These are phyloP conservation scores for Paguma larvata DNA, from an alignment of 2,797 vertebrate genomes.

Conservation along the genomic window DNA sequence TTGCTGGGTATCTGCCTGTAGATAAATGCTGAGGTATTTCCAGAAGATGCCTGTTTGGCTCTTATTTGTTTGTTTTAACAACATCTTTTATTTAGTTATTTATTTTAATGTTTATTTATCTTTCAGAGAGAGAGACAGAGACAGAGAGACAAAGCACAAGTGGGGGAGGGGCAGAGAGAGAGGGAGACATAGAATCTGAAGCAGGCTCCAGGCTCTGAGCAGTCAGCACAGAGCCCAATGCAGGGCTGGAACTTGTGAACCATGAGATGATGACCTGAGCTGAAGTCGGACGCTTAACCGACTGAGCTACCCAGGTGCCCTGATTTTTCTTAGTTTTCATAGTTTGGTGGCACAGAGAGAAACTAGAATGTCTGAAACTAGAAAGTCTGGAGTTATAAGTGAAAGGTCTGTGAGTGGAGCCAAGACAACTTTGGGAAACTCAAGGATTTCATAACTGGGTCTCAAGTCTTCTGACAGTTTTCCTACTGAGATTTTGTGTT, in stretches of 20 bases:
- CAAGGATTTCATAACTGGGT: not conserved
- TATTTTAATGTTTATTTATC: too few species aligned
- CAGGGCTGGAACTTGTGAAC: too few species aligned
- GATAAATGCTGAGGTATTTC: not conserved
- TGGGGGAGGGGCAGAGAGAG: too few species aligned
- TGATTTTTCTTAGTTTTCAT: not conserved
- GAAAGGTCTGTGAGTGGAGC: not conserved
- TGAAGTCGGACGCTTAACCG: too few species aligned
- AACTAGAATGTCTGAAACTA: not conserved
- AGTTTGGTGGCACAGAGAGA: not conserved
- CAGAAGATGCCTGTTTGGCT: not conserved
- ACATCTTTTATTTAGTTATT: too few species aligned
- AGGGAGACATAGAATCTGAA: too few species aligned
- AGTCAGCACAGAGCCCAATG: too few species aligned
- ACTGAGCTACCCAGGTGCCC: too few species aligned
- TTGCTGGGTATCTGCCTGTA: not conserved
- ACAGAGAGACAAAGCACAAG: too few species aligned
- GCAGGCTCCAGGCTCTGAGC: too few species aligned
- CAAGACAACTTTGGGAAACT: not conserved
- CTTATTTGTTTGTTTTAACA: not conserved
- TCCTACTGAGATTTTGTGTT: not conserved
- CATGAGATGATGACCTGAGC: too few species aligned
- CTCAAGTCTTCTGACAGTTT: conserved; percentile 29
- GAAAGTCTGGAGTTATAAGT: not conserved
- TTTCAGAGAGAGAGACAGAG: too few species aligned